A percentile compares a stretch with the other conserved stretches of the same genome.
phyloP scores from a whole-genome alignment of 2,113 vertebrate genomes.

The Platycercus adscitus region DNA sequence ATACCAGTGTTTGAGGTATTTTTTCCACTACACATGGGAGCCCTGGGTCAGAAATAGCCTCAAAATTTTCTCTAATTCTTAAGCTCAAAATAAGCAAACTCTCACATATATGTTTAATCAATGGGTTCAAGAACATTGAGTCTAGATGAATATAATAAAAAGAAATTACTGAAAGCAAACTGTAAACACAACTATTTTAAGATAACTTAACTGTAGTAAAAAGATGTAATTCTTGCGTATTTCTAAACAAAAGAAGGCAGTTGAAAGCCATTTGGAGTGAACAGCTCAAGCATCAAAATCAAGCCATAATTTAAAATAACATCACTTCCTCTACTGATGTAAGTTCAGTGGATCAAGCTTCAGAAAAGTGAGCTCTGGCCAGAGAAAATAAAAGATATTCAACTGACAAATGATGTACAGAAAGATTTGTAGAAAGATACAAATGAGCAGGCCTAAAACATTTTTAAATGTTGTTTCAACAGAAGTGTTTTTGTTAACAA shows the following conservation, averaged over 20 bases:
- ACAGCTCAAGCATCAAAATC: not conserved
- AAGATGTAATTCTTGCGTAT: not conserved
- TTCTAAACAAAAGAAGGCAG: not conserved
- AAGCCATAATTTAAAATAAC: not conserved
- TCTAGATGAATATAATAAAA: not conserved
- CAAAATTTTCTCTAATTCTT: not conserved
- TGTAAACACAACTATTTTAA: not conserved
- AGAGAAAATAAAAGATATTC: not conserved
- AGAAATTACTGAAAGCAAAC: not conserved
- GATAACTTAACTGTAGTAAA: not conserved
- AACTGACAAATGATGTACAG: not conserved
- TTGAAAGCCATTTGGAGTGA: not conserved
- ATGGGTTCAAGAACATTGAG: not conserved
- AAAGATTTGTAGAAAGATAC: not conserved
- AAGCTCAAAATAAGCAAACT: not conserved
- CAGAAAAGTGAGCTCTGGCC: fast-evolving
- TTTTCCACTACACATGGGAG: not conserved
- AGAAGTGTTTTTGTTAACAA: not conserved
- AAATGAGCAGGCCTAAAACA: not conserved
- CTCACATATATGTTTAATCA: not conserved
- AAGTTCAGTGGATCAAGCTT: not conserved
- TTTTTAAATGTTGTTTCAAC: not conserved
- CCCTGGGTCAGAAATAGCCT: not conserved
- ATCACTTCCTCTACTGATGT: not conserved
- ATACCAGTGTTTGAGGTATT: not conserved